Base-by-base conservation (phyloP, 1,140 invertebrate genomes). In the Drosophila prosaltans region DNA sequence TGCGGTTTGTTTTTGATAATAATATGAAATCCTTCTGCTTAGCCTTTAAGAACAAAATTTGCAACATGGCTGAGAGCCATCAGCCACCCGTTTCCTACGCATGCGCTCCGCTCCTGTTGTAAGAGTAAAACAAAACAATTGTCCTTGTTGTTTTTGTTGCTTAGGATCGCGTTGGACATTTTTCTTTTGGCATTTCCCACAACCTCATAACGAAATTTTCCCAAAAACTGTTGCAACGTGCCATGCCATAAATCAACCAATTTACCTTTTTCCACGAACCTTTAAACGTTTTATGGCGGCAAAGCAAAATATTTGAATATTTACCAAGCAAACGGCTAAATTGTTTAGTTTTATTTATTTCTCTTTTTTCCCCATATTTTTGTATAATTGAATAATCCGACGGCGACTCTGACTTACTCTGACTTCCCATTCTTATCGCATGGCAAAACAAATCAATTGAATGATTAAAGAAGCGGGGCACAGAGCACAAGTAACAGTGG, bases 371-470 rank as follows among this genome's bases (percentile, higher is more conserved):
- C 65, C 60, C 43, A 60, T 61, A 24, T 66, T 68, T 58, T 77
- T 43, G 39, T 71, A 67, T 68, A 71, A 45, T 43, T 39, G 21
- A 36, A 11, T 36, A 55, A 67, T 65, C 30, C 30, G 32, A 51
- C 21, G 10, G 26, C 7, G 3, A 51, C 21, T 48, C 45, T 16
- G 45, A 6, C 16, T 24, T 8, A 21, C 16, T 51, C 21, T 10
- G 45, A 51, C 45, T 51, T 51, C 7, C 9, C 45, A 51, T 26
- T 36, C 51, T 54, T 68, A 61, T 68, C 66, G 40, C 8, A 21
- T 39, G 40, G 55, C 78, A 89, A 81, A 89, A 89, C 81, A 89
- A 89, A 81, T 89, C 81, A 89, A 89, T 89, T 89, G 69, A 78
- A 78, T 64, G 8, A 39, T 43, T 58, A 60, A 45, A 66, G 57